Base-by-base conservation (phyloP, 1,140 invertebrate species). In the Hetaerina americana region DNA sequence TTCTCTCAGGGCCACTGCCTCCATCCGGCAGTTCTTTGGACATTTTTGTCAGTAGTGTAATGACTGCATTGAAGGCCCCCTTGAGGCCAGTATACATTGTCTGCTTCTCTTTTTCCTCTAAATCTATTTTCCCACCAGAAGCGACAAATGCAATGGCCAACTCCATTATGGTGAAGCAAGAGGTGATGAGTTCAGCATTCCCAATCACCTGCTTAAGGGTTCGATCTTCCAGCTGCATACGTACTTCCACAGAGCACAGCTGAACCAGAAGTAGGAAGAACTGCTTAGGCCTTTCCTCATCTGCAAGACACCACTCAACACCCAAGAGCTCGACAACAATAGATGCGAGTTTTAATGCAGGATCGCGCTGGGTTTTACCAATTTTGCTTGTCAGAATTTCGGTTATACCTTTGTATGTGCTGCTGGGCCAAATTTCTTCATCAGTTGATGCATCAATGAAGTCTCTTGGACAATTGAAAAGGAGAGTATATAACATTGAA, bases 221-320 rank as follows among this genome's bases (percentile, higher is more conserved):
- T 75, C 90, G 90, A 73, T 93, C 92, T 78, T 97, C 94, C 66
- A 96, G 80, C 76, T 93, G 90, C 92, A 97, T 96, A 76, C 93
- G 86, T 1, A 96, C 88, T 85, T 97, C 95, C 78, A 97, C 93
- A 69, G 92, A 92, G 74, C 90, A 88, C 24, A 97, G 80, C 79
- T 96, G 93, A 70, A 95, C 86, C 1, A 96, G 80, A 57, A 96
- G 80, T 0, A 96, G 81, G 75, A 96, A 91, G 76, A 95, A 91
- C 77, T 90, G 87, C 80, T 90, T 92, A 71, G 88, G 87, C 75
- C 89, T 90, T 67, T 90, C 89, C 75, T 91, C 89, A 81, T 92
- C 89, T 73, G 84, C 85, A 66, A 94, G 81, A 28, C 89, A 84
- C 92, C 92, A 95, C 74, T 94, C 92, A 10, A 92, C 87, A 8